A percentile compares a stretch with the other conserved stretches of the same genome.
Conservation (phyloP, 2,888 invertebrate species). For the Tubulanus polymorphus region DNA sequence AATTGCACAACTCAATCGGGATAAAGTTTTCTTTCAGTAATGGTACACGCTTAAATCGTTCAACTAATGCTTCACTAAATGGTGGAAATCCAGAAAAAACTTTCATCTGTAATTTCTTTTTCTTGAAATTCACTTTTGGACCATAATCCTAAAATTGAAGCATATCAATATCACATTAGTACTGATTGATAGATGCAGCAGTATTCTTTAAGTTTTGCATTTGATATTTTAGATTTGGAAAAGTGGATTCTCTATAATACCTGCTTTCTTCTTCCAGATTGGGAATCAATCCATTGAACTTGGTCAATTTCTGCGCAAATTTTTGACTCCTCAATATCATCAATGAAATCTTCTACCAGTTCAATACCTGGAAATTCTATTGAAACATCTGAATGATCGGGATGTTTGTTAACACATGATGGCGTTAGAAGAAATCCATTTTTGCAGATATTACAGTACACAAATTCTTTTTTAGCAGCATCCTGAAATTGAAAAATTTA, state of each 20-base stretch:
- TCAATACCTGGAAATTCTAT: conserved; percentile 44
- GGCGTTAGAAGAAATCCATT: too few species aligned
- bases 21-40: conserved; percentile 68
- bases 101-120: conserved; percentile 71
- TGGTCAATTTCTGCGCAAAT: conserved; percentile 70
- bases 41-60: conserved; percentile 64
- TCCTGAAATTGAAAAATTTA: too few species aligned
- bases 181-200: too few species aligned
- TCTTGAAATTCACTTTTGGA: conserved; percentile 97
- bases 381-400: conserved; percentile 23
- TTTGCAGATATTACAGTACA: too few species aligned
- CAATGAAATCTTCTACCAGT: conserved; percentile 65
- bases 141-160: conserved; percentile 73
- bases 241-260: too few species aligned
- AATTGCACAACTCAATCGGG: conserved; percentile 90
- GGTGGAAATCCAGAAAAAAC: conserved; percentile 83
- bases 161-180: background rate
- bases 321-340: conserved; percentile 61
- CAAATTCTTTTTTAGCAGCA: too few species aligned
- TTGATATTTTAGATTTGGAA: too few species aligned
- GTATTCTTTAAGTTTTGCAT: too few species aligned
- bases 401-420: too few species aligned
- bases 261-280: conserved; percentile 93
- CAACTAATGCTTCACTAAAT: conserved; percentile 73
- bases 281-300: conserved; percentile 84